A percentile compares a stretch with the other conserved stretches of the same genome.
These are phyloP conservation scores for Nasonia longicornis DNA, from an alignment of 1,140 invertebrate genomes.

Conservation along the genomic window DNA sequence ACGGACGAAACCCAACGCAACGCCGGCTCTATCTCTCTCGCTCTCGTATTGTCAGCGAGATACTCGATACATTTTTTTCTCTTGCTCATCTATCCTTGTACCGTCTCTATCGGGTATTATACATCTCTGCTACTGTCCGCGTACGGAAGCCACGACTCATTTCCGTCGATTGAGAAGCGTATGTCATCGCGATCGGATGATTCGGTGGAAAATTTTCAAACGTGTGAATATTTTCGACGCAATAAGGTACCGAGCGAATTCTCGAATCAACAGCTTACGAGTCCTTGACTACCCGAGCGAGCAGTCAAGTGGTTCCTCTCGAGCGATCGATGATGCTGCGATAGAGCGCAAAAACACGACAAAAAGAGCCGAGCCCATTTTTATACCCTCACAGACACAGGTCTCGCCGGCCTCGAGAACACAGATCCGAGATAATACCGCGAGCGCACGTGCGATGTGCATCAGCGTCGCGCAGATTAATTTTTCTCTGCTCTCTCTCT, in stretches of 20 bases:
- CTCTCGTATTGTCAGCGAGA: constrained; percentile 42
- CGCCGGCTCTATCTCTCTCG: background rate
- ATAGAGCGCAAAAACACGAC: too few relatives aligned
- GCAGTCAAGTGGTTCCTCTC: too few relatives aligned
- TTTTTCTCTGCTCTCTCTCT: background rate
- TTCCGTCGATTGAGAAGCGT: constrained; percentile 25
- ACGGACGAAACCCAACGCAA: constrained; percentile 54
- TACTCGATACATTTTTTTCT: constrained; percentile 64
- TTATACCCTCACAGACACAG: too few relatives aligned
- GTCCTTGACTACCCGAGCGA: too few relatives aligned
- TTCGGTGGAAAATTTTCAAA: too few relatives aligned
- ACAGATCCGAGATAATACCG: background rate
- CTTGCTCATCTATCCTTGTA: background rate
- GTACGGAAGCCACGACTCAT: constrained; percentile 4
- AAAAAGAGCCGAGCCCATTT: too few relatives aligned
- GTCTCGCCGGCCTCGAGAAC: too few relatives aligned
- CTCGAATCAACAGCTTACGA: too few relatives aligned
- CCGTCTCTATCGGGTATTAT: background rate
- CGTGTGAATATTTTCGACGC: too few relatives aligned
- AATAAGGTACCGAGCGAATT: too few relatives aligned
- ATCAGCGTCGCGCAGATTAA: constrained; percentile 18
- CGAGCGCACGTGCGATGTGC: background rate
- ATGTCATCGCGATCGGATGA: background rate
- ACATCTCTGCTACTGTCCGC: background rate
- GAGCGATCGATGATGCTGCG: too few relatives aligned